Percentiles rank a stretch among this genome's conserved stretches.
These are phyloP conservation scores for Bubo bubo DNA, from an alignment of 2,113 vertebrate genomes.

Conservation along the genomic window DNA sequence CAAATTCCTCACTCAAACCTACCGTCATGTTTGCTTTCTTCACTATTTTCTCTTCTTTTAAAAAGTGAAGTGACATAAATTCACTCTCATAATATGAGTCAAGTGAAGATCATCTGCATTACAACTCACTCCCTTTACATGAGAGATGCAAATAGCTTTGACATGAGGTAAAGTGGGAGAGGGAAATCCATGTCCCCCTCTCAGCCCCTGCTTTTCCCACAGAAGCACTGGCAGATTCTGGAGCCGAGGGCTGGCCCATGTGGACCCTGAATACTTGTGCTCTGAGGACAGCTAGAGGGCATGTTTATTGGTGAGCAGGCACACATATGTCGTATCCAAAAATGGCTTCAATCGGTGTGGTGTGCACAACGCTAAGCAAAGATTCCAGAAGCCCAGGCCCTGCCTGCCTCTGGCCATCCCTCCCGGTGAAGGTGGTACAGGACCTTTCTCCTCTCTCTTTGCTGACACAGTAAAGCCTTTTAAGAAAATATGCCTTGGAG, in stretches of 20 bases:
- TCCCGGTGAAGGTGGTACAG: accelerated
- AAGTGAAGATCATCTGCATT: background rate
- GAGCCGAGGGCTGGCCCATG: background rate
- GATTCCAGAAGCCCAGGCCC: accelerated
- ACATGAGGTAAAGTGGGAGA: background rate
- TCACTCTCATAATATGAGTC: accelerated
- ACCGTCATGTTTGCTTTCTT: accelerated
- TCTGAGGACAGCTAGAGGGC: background rate
- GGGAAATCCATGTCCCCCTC: background rate
- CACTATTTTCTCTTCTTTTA: background rate
- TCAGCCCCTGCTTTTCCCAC: background rate
- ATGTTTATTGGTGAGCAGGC: background rate
- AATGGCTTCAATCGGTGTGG: accelerated
- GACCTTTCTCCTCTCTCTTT: background rate
- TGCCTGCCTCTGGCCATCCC: background rate
- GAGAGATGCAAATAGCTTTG: background rate
- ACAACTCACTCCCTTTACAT: accelerated
- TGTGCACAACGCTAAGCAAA: accelerated
- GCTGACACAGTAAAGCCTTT: background rate
- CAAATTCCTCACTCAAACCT: background rate
- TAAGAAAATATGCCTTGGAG: background rate
- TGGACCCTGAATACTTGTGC: background rate
- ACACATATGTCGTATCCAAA: background rate
- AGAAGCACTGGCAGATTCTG: background rate
- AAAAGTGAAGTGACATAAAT: background rate